These are phyloP conservation scores for Brachynemurus nebulosus DNA, from an alignment of 2,888 invertebrate species.

Conservation along the genomic window DNA sequence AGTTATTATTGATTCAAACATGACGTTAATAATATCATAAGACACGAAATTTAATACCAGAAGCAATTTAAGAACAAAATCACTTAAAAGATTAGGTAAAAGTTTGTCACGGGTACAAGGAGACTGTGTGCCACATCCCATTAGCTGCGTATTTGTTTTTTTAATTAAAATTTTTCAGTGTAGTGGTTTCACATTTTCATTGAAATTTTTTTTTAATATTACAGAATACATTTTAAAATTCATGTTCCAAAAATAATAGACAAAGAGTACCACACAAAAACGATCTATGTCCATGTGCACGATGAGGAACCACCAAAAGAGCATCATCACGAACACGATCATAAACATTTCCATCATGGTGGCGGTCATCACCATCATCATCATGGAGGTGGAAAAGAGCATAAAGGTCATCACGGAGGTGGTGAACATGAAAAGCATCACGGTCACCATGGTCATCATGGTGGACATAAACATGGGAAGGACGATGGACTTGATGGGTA, in stretches of 20 bases:
- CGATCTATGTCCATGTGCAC: constrained; percentile 42
- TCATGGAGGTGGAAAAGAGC: constrained; percentile 8
- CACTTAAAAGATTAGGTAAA: too few relatives aligned
- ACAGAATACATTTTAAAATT: constrained; percentile 42
- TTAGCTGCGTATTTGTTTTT: not conserved
- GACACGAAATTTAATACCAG: too few relatives aligned
- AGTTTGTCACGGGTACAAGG: too few relatives aligned
- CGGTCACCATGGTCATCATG: not conserved
- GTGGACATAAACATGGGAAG: constrained; percentile 9
- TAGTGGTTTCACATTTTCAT: too few relatives aligned
- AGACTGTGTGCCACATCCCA: too few relatives aligned
- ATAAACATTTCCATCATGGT: constrained; percentile 15
- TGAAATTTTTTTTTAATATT: constrained; percentile 15
- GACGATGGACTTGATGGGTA: constrained; percentile 12
- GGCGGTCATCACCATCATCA: not conserved
- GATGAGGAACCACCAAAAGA: constrained; percentile 18
- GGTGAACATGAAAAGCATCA: constrained; percentile 17
- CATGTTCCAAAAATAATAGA: constrained; percentile 45
- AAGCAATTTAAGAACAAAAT: too few relatives aligned
- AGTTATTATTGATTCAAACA: too few relatives aligned
- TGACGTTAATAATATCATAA: too few relatives aligned
- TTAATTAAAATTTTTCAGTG: not conserved
- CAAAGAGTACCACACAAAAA: constrained; percentile 44
- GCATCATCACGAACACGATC: constrained; percentile 19
- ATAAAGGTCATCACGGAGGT: constrained; percentile 19